Conservation (phyloP, 2,888 invertebrate genomes). For the Coelinius sp. region DNA sequence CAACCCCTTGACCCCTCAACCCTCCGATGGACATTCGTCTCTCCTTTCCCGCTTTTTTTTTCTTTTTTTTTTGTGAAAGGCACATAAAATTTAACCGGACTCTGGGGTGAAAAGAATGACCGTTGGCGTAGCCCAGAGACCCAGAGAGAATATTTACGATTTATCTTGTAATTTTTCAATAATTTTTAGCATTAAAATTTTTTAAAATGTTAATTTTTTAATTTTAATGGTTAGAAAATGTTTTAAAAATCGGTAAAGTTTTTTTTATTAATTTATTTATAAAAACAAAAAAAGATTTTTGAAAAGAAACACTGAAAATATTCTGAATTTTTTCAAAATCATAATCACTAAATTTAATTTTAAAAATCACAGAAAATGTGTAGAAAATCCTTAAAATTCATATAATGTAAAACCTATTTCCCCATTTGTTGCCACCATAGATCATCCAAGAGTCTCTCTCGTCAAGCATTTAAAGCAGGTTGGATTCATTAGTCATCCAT, state of each 20-base stretch:
- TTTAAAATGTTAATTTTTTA: neutral
- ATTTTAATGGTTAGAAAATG: neutral
- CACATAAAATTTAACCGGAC: conserved; percentile 20
- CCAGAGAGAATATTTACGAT: neutral
- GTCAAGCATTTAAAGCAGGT: conserved; percentile 56
- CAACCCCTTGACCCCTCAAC: conserved; percentile 68
- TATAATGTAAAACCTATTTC: conserved; percentile 22
- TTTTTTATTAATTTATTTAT: neutral
- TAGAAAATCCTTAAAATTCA: neutral
- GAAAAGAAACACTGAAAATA: too few species aligned
- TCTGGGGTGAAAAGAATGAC: conserved; percentile 27
- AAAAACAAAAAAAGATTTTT: too few species aligned
- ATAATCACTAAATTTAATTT: too few species aligned
- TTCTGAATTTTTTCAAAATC: too few species aligned
- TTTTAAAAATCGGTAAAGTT: neutral
- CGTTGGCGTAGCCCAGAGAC: conserved; percentile 27
- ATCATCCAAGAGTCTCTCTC: conserved; percentile 34
- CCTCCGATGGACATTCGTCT: conserved; percentile 34
- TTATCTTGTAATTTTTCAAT: neutral
- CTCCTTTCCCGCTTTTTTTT: neutral
- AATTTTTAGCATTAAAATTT: neutral
- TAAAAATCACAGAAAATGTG: too few species aligned
- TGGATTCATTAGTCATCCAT: conserved; percentile 55
- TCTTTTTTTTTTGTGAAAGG: conserved; percentile 1
- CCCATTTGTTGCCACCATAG: conserved; percentile 37